Base-by-base conservation (phyloP, 2,113 vertebrate genomes). In the Macrotus californicus region DNA sequence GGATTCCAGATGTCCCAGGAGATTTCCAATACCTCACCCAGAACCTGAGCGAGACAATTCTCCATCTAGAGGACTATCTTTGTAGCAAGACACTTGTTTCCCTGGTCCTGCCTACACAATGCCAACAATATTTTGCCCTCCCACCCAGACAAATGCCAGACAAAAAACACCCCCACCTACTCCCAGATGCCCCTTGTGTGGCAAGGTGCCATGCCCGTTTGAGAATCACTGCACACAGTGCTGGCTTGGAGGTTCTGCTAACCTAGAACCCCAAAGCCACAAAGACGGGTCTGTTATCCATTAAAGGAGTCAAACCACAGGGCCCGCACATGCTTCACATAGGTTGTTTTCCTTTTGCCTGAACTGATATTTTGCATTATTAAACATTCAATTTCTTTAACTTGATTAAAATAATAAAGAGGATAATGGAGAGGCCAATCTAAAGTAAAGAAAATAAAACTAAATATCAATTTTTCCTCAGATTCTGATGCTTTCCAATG, bases 371-470 rank as follows among this genome's bases (percentile, higher is more conserved):
- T 92, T 34, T 75, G 21, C n/a, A 89, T 81, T 54, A 83, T 50
- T 76, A 88, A 70, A 87, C 73, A 46, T 70, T 86, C 21, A 41
- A 61, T 36, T 89, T 46, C 80, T 46, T 95, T 94, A 85, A 36
- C 7, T 39, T 89, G 11, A 92, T 81, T n/a, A 75, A 94, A 96
- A 89, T 29, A 29, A 24, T 61, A 75, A 87, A 76, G 46, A 67
- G 6, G 16, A 72, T 79, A 22, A 56, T 34, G 1, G 1, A 89
- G 4, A 36, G 7, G 66, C 10, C 83, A 89, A 83, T 26, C 22
- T 13, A 91, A 91, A 26, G n/a, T 36, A 48, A 93, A 59, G 22
- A 88, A 95, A 83, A 67, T 79, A 86, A 89, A 82, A 76, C 6
- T 13, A 52, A 43, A 4, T 52, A 29, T 4, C 22, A 52, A 0